phyloP scores from a whole-genome alignment of 92 coral and sea anemone genomes.

The Phenganax marumi region DNA sequence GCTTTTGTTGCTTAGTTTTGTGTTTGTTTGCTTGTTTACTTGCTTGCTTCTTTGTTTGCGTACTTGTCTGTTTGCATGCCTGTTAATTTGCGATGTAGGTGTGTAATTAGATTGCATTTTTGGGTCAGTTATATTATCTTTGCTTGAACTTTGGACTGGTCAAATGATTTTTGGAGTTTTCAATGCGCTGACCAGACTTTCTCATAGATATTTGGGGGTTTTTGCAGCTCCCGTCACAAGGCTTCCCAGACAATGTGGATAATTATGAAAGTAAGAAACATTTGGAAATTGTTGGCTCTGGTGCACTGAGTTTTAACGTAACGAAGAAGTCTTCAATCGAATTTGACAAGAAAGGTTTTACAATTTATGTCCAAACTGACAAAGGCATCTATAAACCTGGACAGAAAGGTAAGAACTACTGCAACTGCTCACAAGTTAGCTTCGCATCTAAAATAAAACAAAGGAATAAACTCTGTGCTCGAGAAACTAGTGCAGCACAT shows the following conservation, averaged over 20 bases:
- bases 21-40: background rate
- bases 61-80: too few relatives aligned
- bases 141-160: too few relatives aligned
- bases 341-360: slow-evolving; percentile 69
- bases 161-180: too few relatives aligned
- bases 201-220: too few relatives aligned
- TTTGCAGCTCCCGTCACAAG: slow-evolving; percentile 17
- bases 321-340: slow-evolving; percentile 34
- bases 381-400: slow-evolving; percentile 93
- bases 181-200: too few relatives aligned
- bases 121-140: too few relatives aligned
- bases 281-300: slow-evolving; percentile 68
- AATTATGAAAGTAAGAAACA: slow-evolving; percentile 21
- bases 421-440: background rate
- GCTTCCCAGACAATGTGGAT: slow-evolving; percentile 35
- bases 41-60: background rate
- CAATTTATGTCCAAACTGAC: slow-evolving; percentile 84
- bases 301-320: slow-evolving; percentile 65
- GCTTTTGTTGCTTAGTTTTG: background rate
- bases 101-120: too few relatives aligned
- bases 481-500: too few relatives aligned
- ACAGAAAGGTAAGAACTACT: slow-evolving; percentile 63
- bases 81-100: too few relatives aligned
- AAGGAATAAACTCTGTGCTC: background rate
- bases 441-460: background rate